A percentile compares a stretch with the other conserved stretches of the same genome.
phyloP scores from a whole-genome alignment of 2,888 invertebrate genomes.

The Odontocolon sp. region DNA sequence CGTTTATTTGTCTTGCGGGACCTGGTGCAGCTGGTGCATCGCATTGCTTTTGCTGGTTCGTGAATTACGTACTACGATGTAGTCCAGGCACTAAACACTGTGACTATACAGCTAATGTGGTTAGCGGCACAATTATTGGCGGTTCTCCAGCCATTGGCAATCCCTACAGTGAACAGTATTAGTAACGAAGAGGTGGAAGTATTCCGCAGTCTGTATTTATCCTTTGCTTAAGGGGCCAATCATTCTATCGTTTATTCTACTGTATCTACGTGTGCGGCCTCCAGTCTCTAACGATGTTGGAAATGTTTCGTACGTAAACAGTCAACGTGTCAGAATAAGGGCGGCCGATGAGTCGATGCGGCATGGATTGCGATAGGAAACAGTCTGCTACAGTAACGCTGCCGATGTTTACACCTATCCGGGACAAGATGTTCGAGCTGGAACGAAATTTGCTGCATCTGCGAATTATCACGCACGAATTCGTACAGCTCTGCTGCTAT shows the following conservation, averaged over 20 bases:
- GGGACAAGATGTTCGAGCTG: background rate
- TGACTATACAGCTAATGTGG: no score
- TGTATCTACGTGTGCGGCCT: background rate
- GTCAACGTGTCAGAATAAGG: slow-evolving; percentile 41
- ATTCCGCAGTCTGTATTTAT: no score
- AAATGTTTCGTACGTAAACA: slow-evolving; percentile 51
- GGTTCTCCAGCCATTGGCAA: no score
- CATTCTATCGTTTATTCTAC: no score
- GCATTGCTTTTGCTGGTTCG: slow-evolving; percentile 15
- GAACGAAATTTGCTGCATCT: slow-evolving; percentile 31
- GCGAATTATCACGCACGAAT: slow-evolving; percentile 45
- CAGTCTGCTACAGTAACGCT: background rate
- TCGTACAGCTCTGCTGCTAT: background rate
- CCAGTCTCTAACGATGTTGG: slow-evolving; percentile 36
- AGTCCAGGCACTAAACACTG: background rate
- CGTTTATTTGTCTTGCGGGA: slow-evolving; percentile 57
- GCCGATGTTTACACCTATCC: slow-evolving; percentile 16
- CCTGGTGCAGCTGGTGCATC: slow-evolving; percentile 47
- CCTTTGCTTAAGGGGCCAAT: background rate
- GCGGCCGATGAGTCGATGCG: background rate
- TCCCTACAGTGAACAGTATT: no score
- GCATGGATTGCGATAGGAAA: background rate
- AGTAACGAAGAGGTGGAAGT: no score
- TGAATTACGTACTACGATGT: slow-evolving; percentile 33
- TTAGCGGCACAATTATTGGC: no score